Evolutionary conservation across 1,140 invertebrate genomes (phyloP).

Genomic region (Matsumurasca onukii): DNA sequence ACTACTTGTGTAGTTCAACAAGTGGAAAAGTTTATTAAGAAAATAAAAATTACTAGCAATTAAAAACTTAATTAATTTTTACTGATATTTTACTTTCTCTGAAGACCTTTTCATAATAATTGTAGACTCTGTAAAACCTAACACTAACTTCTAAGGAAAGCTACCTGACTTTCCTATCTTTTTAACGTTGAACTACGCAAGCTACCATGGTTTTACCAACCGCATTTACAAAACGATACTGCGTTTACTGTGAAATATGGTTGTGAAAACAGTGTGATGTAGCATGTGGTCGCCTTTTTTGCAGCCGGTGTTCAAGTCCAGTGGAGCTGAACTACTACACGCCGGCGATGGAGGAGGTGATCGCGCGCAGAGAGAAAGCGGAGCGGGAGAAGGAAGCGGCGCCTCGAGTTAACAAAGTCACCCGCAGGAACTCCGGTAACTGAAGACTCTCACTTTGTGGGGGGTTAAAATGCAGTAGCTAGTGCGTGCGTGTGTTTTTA

Average conservation of each 20-base stretch:
- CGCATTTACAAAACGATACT: no score
- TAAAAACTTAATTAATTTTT: no score
- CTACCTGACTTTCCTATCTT: no score
- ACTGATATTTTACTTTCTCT: no score
- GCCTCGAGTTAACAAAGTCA: not conserved
- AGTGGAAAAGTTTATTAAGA: no score
- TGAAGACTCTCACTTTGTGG: no score
- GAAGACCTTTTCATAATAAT: not conserved
- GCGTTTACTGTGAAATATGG: not conserved
- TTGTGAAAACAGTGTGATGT: not conserved
- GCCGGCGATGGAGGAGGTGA: slow-evolving; percentile 50
- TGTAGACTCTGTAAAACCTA: not conserved
- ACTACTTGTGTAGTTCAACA: no score
- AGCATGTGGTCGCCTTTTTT: not conserved
- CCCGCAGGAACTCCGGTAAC: not conserved
- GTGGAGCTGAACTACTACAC: slow-evolving; percentile 42
- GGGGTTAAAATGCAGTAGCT: no score
- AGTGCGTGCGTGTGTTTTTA: no score
- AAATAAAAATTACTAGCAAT: no score
- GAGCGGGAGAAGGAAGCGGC: not conserved
- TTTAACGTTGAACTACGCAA: no score
- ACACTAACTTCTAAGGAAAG: not conserved
- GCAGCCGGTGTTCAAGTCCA: slow-evolving; percentile 30
- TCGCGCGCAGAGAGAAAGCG: slow-evolving; percentile 15
- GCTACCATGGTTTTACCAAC: no score